Percentiles rank a stretch among this genome's conserved stretches.
These are phyloP conservation scores for Drosophila neoperkinsi DNA, from an alignment of 2,888 invertebrate genomes.

Conservation along the genomic window DNA sequence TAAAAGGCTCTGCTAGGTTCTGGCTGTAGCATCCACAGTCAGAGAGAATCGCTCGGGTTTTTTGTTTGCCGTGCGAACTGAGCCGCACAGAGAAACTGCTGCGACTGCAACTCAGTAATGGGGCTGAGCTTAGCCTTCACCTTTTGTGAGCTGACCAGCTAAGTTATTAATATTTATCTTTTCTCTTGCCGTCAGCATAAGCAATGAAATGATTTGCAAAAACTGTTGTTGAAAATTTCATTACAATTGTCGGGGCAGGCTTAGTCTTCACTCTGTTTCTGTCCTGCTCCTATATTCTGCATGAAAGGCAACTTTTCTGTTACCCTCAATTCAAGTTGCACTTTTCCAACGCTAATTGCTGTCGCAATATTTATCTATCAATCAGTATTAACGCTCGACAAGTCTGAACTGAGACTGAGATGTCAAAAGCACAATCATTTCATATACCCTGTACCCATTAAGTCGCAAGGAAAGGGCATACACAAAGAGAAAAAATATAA, in stretches of 20 bases:
- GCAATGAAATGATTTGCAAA: conserved; percentile 77
- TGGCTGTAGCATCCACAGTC: conserved; percentile 4
- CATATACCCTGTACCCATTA: neutral
- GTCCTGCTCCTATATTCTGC: conserved; percentile 1
- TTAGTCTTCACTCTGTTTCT: conserved; percentile 1
- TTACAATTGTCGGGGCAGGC: conserved; percentile 53
- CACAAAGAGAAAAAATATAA: too few species aligned
- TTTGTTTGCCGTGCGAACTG: conserved; percentile 58
- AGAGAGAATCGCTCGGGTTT: conserved; percentile 14
- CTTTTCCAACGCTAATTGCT: conserved; percentile 31
- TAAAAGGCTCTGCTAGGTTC: conserved; percentile 55
- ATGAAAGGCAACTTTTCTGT: conserved; percentile 33
- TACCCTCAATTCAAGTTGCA: neutral
- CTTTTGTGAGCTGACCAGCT: conserved; percentile 64
- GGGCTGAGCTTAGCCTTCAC: conserved; percentile 71
- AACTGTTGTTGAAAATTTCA: conserved; percentile 76
- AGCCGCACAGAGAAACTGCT: conserved; percentile 45
- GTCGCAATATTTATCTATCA: conserved; percentile 33
- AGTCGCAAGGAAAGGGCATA: neutral
- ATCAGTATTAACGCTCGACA: conserved; percentile 35
- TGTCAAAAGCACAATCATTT: conserved; percentile 3
- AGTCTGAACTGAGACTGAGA: neutral
- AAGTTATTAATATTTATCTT: conserved; percentile 81
- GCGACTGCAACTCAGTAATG: conserved; percentile 39
- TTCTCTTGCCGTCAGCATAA: conserved; percentile 60